These are phyloP conservation scores for Colistium nudipinnis DNA, from an alignment of 2,113 vertebrate genomes.

Conservation along the genomic window DNA sequence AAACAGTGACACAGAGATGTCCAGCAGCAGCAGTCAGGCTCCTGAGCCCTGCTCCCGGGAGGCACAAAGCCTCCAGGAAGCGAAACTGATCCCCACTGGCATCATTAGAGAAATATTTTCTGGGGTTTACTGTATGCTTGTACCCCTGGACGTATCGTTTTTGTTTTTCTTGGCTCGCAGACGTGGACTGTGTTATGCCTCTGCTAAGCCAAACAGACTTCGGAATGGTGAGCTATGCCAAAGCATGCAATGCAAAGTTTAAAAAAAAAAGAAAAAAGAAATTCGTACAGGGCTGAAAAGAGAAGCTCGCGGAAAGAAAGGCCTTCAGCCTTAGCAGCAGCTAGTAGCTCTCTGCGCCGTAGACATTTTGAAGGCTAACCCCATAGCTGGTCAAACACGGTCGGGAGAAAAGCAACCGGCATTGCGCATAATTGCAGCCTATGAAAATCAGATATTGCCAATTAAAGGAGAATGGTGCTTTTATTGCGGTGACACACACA, in stretches of 20 bases:
- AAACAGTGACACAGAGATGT: constrained; percentile 37
- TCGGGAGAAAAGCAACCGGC: neutral
- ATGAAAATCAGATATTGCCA: neutral
- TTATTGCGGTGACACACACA: constrained; percentile 6
- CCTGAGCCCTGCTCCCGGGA: constrained; percentile 13
- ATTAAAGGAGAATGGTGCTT: constrained; percentile 1
- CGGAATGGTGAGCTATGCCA: constrained; percentile 75
- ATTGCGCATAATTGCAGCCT: neutral
- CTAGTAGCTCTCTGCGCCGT: constrained; percentile 13
- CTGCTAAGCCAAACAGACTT: constrained; percentile 80
- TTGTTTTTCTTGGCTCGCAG: constrained; percentile 80
- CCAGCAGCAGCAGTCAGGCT: constrained; percentile 21
- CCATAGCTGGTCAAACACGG: constrained; percentile 2
- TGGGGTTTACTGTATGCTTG: constrained; percentile 64
- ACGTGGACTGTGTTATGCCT: constrained; percentile 72
- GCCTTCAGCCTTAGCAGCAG: constrained; percentile 14
- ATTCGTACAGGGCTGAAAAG: constrained; percentile 61
- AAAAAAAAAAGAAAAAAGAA: constrained; percentile 44
- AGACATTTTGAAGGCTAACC: neutral
- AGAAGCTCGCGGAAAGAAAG: constrained; percentile 58
- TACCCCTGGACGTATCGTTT: constrained; percentile 76
- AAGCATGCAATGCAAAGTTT: constrained; percentile 75
- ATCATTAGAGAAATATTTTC: constrained; percentile 81
- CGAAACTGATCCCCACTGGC: constrained; percentile 73
- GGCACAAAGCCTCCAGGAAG: constrained; percentile 67